Percentiles rank a stretch among this genome's conserved stretches.
phyloP scores from a whole-genome alignment of 2,797 vertebrate species.

The Carduelis carduelis region DNA sequence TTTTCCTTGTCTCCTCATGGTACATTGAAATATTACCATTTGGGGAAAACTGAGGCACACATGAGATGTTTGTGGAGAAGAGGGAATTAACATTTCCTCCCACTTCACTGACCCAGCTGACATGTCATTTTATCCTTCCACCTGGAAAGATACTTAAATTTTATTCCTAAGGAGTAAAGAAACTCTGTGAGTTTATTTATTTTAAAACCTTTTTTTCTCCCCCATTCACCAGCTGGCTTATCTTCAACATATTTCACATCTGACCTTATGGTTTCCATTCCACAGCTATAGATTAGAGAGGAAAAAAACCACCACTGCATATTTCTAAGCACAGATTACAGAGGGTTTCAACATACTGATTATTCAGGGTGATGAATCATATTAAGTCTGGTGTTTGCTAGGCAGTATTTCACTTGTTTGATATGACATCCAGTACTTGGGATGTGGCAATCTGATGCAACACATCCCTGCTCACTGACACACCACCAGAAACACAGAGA shows the following conservation, averaged over 20 bases:
- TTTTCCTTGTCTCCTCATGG: not conserved
- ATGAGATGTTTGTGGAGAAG: not conserved
- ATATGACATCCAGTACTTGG: conserved; percentile 11
- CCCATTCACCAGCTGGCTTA: not conserved
- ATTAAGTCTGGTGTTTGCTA: not conserved
- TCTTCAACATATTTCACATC: not conserved
- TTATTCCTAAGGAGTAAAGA: not conserved
- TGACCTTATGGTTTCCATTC: not conserved
- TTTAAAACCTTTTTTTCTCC: not conserved
- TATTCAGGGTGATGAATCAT: conserved; percentile 15
- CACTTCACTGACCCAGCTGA: not conserved
- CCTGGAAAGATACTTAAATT: not conserved
- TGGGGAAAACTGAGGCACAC: not conserved
- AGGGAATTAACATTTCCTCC: not conserved
- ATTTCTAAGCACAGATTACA: conserved; percentile 25
- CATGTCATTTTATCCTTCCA: not conserved
- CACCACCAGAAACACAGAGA: not conserved
- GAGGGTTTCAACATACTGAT: not conserved
- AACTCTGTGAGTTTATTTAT: not conserved
- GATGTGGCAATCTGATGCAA: conserved; percentile 24
- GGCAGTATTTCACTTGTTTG: conserved; percentile 15
- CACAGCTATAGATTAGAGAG: not conserved
- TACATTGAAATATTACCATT: not conserved
- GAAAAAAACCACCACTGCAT: not conserved
- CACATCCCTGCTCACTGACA: not conserved